phyloP scores from a whole-genome alignment of 2,113 vertebrate genomes.

The Tragelaphus imberbis region DNA sequence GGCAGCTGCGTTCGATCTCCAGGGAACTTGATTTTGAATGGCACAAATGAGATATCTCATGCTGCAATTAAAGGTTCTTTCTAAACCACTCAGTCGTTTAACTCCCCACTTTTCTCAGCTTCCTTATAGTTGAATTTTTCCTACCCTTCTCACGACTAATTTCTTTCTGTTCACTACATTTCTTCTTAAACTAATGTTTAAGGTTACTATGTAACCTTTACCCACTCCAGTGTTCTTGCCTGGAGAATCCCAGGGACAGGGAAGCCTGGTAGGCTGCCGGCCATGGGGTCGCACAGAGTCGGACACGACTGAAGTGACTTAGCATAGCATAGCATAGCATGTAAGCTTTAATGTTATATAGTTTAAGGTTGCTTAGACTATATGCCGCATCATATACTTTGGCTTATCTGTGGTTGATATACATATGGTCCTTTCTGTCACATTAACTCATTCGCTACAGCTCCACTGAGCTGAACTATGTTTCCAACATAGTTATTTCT shows the following conservation, averaged over 20 bases:
- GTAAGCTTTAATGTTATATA: too few relatives aligned
- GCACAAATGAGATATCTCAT: not conserved
- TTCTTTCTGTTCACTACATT: not conserved
- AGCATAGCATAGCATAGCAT: too few relatives aligned
- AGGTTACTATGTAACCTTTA: too few relatives aligned
- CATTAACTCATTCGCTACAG: not conserved
- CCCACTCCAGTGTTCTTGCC: too few relatives aligned
- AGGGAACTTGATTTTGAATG: not conserved
- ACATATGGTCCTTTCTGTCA: not conserved
- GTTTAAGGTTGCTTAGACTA: not conserved
- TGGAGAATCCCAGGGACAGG: too few relatives aligned
- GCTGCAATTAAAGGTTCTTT: not conserved
- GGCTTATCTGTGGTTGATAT: not conserved
- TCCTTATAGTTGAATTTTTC: not conserved
- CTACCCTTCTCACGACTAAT: not conserved
- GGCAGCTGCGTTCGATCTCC: not conserved
- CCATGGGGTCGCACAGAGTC: too few relatives aligned
- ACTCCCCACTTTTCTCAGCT: not conserved
- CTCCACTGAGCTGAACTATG: not conserved
- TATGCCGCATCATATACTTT: not conserved
- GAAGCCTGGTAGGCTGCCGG: too few relatives aligned
- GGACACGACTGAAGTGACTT: too few relatives aligned
- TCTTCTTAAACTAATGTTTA: not conserved
- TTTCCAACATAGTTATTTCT: not conserved
- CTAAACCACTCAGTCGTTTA: not conserved